phyloP scores from a whole-genome alignment of 1,140 invertebrate species.

The Megathymus violae region DNA sequence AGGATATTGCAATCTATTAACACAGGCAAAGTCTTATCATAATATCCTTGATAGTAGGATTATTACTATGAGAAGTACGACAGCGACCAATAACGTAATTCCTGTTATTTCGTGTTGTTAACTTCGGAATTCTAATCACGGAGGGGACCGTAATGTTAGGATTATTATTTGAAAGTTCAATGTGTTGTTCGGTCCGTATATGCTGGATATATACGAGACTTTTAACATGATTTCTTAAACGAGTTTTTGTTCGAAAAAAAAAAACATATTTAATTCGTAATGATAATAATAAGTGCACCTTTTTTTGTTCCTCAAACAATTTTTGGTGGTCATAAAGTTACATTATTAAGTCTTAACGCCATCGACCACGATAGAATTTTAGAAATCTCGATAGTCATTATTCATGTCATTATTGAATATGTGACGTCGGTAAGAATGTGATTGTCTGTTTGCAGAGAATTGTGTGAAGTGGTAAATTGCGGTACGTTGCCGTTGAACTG shows the following conservation, averaged over 20 bases:
- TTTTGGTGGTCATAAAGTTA: too few species aligned
- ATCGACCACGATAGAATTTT: too few species aligned
- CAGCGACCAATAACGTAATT: slow-evolving; percentile 1
- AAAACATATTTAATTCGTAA: too few species aligned
- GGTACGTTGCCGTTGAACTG: slow-evolving; percentile 35
- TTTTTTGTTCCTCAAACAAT: too few species aligned
- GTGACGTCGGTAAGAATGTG: too few species aligned
- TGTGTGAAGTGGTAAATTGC: slow-evolving; percentile 32
- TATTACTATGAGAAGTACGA: slow-evolving; percentile 14
- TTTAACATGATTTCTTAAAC: not conserved
- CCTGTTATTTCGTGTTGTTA: slow-evolving; percentile 28
- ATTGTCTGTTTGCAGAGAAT: not conserved
- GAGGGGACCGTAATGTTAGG: not conserved
- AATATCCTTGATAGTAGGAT: slow-evolving; percentile 16
- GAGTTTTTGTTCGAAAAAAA: too few species aligned
- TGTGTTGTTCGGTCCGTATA: not conserved
- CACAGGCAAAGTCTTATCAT: not conserved
- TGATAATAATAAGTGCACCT: too few species aligned
- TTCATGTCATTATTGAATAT: too few species aligned
- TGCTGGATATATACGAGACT: not conserved
- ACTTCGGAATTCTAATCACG: slow-evolving; percentile 15
- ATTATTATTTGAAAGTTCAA: slow-evolving; percentile 10
- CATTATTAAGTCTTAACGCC: too few species aligned
- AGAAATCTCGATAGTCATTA: too few species aligned
- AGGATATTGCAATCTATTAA: not conserved